Conservation (phyloP, 2,113 vertebrate species). For the Panurus biarmicus region DNA sequence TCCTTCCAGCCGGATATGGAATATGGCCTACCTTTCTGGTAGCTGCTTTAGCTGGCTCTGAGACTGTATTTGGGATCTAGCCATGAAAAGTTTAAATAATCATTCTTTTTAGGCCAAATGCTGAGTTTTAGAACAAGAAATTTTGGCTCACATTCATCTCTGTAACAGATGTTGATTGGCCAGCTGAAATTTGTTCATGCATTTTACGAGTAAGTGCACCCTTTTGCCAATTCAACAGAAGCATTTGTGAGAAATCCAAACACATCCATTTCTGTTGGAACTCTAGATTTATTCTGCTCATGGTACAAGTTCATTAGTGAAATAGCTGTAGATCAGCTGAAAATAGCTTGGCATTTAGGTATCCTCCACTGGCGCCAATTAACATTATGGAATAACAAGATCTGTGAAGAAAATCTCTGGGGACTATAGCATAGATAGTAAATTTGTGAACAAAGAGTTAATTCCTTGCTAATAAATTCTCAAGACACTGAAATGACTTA, state of each 20-base stretch:
- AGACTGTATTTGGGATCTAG: not conserved
- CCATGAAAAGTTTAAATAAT: conserved; percentile 38
- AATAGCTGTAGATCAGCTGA: conserved; percentile 24
- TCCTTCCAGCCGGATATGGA: not conserved
- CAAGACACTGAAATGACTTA: not conserved
- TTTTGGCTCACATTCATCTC: conserved; percentile 26
- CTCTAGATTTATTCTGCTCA: not conserved
- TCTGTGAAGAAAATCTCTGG: not conserved
- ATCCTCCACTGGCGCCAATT: conserved; percentile 14
- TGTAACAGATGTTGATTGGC: conserved; percentile 33
- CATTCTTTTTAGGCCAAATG: conserved; percentile 19
- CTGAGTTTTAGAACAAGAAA: not conserved
- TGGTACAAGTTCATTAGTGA: conserved; percentile 29
- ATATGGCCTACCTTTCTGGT: not conserved
- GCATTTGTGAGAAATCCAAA: conserved; percentile 42
- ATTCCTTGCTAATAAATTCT: conserved; percentile 25
- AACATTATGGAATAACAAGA: conserved; percentile 13
- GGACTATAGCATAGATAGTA: not conserved
- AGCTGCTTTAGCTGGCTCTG: not conserved
- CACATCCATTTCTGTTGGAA: not conserved
- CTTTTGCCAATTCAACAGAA: conserved; percentile 42
- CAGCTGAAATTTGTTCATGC: conserved; percentile 37
- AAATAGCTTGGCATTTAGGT: conserved; percentile 47
- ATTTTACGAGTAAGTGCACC: not conserved
- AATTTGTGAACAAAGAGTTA: conserved; percentile 47